A percentile compares a stretch with the other conserved stretches of the same genome.
phyloP scores from a whole-genome alignment of 2,113 vertebrate genomes.

The human (Homo sapiens) region DNA sequence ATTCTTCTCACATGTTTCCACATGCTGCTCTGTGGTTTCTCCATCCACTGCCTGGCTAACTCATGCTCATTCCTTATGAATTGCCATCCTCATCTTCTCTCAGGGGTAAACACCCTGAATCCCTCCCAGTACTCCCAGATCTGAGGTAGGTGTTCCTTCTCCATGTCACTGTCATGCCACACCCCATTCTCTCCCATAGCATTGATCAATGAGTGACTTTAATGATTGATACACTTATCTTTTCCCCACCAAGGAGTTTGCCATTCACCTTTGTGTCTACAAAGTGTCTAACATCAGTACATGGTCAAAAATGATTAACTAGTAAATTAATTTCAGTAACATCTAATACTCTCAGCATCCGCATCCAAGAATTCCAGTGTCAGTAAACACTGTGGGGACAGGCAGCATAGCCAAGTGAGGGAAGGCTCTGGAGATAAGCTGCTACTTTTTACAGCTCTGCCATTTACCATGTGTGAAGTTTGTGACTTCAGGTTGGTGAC shows the following conservation, averaged over 20 bases:
- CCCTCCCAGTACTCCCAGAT: neutral
- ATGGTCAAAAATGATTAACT: neutral
- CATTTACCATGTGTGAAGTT: neutral
- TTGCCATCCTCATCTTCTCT: neutral
- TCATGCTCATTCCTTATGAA: neutral
- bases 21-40: rapidly evolving
- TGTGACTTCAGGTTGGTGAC: neutral
- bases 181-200: too few relatives aligned
- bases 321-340: neutral
- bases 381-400: neutral
- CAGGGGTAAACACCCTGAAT: rapidly evolving
- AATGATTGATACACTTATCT: neutral
- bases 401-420: rapidly evolving
- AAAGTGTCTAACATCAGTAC: neutral
- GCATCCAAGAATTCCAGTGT: neutral
- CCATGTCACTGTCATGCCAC: neutral
- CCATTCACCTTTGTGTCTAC: neutral
- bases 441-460: neutral
- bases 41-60: neutral
- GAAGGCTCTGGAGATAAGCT: neutral
- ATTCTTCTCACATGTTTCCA: neutral
- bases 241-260: neutral
- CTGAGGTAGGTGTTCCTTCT: neutral
- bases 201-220: neutral
- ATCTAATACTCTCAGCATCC: neutral